Evolutionary conservation across 2,888 invertebrate species (phyloP), one percentile per base, ranked within the genome.

Genomic region (Orthonychiurus folsomi): DNA sequence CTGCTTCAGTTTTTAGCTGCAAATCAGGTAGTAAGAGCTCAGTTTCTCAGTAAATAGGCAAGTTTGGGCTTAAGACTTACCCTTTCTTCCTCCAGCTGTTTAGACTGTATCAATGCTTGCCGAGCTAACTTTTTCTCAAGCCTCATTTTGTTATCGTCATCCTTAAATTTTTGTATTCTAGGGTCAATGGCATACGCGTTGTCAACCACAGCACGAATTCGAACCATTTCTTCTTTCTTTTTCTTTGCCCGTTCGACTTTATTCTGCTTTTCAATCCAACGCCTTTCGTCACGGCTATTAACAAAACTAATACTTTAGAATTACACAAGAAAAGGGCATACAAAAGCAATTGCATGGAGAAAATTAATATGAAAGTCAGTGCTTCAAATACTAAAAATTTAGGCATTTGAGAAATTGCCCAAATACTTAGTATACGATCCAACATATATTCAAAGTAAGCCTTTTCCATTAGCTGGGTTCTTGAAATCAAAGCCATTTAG

Each of bases 241-340:
- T 90, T 83, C 75, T 95, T 89, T 47, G 90, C 87, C 56, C 99
- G 81, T 5, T 90, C 92, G 1, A 84, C 87, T 81, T 93, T 95
- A 77, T 99, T 99, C 77, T 94, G 90, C 78, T 95, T 97, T 76
- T 99, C 99, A 76, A 99, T 97, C 89, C 94, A 97, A 67, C 93
- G 84, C 55, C 99, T 81, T 79, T 96, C 96, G 74, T 96, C 96
- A 1, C 97, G 85, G 78, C 81, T 81, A 66, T 52, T 73, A 63
- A 12, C 24, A 3, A 59, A 65, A 53, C 60, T 62, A 62, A 55
- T 54, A 37, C 1, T 27, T n/a, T n/a, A n/a, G n/a, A n/a, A n/a
- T n/a, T n/a, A n/a, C n/a, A n/a, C n/a, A n/a, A n/a, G n/a, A n/a
- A n/a, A n/a, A n/a, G n/a, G n/a, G n/a, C n/a, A n/a, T n/a, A n/a